Base-by-base conservation (phyloP, 2,888 invertebrate species). In the Cephus nigrinus region DNA sequence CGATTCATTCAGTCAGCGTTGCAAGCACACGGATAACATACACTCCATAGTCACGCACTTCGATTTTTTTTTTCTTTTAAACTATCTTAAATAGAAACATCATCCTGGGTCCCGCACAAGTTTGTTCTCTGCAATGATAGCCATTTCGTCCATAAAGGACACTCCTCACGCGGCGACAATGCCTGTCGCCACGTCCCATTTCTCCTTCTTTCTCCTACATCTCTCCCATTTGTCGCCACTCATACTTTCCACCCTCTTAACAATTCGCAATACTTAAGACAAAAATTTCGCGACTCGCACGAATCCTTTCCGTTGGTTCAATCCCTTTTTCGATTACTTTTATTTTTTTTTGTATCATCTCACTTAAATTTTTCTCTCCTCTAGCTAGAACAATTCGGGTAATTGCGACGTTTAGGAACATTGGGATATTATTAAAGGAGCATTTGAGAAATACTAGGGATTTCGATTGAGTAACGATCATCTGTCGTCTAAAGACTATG, bases 81-180 rank as follows among this genome's bases (percentile, higher is more conserved):
- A 75, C 68, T 36, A 72, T 77, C 72, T 75, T 72, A 78, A 32
- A 75, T 82, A 80, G 80, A 81, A 85, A 82, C 84, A 81, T 83
- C 86, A 84, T 88, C 85, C 86, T 88, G 89, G 88, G 89, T 89
- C 89, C 89, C 88, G 84, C 88, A 82, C 86, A 80, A 87, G 83
- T 86, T 88, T 86, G 68, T 86, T 82, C 79, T 85, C 75, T 78
- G 84, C 85, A 82, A 83, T 82, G 82, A 74, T 80, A 81, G 81
- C 81, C 80, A 77, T 76, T 71, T 81, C 80, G 81, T 81, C 69
- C 31, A 5, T 69, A 36, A 36, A 36, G 36, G 36, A 36, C 36
- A 4, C 36, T 36, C 12, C 36, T 36, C 36, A 36, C 36, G 12
- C 12, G 36, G 36, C 36, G 4, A 12, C 12, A 36, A 4, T 36